Base-by-base conservation (phyloP, 2,113 vertebrate species). In the Microtus oregoni region DNA sequence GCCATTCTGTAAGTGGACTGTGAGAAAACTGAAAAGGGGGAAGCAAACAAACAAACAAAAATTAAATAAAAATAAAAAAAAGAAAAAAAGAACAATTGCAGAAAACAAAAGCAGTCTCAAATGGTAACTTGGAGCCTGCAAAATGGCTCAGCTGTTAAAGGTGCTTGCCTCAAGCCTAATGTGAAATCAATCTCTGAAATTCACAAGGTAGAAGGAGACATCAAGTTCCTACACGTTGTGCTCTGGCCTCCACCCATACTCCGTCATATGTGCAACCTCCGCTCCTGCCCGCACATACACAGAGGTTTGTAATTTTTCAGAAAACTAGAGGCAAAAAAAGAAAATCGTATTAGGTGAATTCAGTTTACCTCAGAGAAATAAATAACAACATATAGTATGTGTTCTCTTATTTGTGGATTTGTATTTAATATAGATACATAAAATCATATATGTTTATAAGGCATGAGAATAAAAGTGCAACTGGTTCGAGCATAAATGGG, bases 201-300 rank as follows among this genome's bases (percentile, higher is more conserved):
- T 30, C 19, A 50, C 44, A 28, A 44, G 38, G 41, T 28, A 44
- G 44, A 78, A 47, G 28, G 14, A 30, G 6, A 50, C 26, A 47
- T 7, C 12, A 15, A 78, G 13, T 7, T 44, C 4, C 10, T 38
- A 76, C 22, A 76, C 6, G 0, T 11, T 68, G 67, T 68, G 1
- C 30, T 28, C 13, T 78, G 76, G 11, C 14, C 28, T 32, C 76
- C 44, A 78, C 26, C 32, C 28, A 50, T 8, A 19, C 28, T 50
- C 3, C 0, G 2, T 76, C 1, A 0, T 24, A 44, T 76, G 12
- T 47, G 41, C 10, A 77, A 44, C 22, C 9, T 17, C n/a, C 5
- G 2, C 4, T 55, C 55, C 55, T 19, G 15, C 55, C 15, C 1
- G 1, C 3, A 24, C 22, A 77, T 5, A 47, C 20, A 70, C 19